A percentile compares a stretch with the other conserved stretches of the same genome.
Conservation (phyloP, 2,797 vertebrate species). For the Rachycentron canadum region DNA sequence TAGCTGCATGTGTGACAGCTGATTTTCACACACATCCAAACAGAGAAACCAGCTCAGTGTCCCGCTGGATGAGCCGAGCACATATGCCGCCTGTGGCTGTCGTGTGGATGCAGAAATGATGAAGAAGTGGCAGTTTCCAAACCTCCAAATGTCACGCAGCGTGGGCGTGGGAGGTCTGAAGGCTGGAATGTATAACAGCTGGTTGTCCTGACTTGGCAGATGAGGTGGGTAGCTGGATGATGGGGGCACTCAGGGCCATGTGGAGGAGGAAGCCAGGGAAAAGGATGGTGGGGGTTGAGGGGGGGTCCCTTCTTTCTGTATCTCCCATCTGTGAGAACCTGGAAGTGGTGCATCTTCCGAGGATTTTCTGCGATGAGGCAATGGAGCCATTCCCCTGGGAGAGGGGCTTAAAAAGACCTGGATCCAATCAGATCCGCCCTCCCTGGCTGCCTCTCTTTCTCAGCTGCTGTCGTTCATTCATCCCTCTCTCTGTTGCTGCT, state of each 20-base stretch:
- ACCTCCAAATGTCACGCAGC: conserved; percentile 44
- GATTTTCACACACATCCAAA: conserved; percentile 16
- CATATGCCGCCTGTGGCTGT: conserved; percentile 6
- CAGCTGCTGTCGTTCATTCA: conserved; percentile 68
- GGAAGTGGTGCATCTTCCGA: conserved; percentile 58
- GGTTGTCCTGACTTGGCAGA: conserved; percentile 68
- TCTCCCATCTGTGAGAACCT: conserved; percentile 76
- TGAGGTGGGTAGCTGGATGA: conserved; percentile 48
- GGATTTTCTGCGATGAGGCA: conserved; percentile 71
- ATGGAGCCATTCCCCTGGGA: conserved; percentile 46
- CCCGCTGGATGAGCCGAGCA: not conserved
- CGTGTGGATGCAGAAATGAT: conserved; percentile 28
- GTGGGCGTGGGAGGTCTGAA: conserved; percentile 75
- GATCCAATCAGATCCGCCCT: conserved; percentile 45
- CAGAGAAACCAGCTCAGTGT: not conserved
- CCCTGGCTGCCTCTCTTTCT: not conserved
- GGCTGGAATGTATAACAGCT: conserved; percentile 81
- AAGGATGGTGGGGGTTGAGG: not conserved
- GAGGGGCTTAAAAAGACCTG: conserved; percentile 48
- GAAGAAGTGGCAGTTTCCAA: conserved; percentile 42
- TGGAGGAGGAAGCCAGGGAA: conserved; percentile 35
- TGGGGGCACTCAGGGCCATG: conserved; percentile 60
- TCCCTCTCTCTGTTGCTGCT: conserved; percentile 28
- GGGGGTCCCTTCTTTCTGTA: conserved; percentile 36
- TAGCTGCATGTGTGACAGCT: conserved; percentile 13